Base-by-base conservation (phyloP, 2,113 vertebrate species). In the Anguilla japonica region DNA sequence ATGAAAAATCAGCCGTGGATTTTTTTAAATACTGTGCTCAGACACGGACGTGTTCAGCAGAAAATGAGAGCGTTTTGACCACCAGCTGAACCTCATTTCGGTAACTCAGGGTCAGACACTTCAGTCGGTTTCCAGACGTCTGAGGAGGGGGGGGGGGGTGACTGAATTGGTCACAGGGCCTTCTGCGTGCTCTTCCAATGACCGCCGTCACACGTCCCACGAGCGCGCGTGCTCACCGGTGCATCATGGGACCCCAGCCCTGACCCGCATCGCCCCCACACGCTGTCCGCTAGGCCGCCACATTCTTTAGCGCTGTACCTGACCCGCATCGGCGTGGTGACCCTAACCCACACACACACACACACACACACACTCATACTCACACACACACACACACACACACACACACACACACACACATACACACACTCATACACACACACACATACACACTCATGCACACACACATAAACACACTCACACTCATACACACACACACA, bases 241-340 rank as follows among this genome's bases (percentile, higher is more conserved):
- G 41, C 41, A 63, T 46, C 79, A 71, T 75, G 79, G 79, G 82
- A 56, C 67, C 41, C 63, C 71, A n/a, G 78, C 75, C 90, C 85
- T 90, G 88, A 90, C 89, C 89, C 87, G 63, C 78, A 56, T 63
- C 87, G 84, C 91, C 88, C 60, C 78, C 13, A 53, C 84, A 89
- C 89, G 91, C 87, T 92, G 89, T 90, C 87, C 81, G 87, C 89
- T 29, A 41, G 89, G 89, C 83, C 67, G 89, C 67, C 86, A 86
- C 86, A 90, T 89, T 89, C 89, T 82, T 89, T 79, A 84, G 79
- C 83, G 89, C 89, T 83, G 86, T 90, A 88, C 88, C 81, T 93
- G 91, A 93, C 91, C 90, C 81, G 3, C 85, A 80, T 85, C 91
- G 90, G 89, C 87, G 89, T 84, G 13, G 83, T 34, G 34, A 34